Conservation (phyloP, 2,113 vertebrate species). For the Strix aluco region DNA sequence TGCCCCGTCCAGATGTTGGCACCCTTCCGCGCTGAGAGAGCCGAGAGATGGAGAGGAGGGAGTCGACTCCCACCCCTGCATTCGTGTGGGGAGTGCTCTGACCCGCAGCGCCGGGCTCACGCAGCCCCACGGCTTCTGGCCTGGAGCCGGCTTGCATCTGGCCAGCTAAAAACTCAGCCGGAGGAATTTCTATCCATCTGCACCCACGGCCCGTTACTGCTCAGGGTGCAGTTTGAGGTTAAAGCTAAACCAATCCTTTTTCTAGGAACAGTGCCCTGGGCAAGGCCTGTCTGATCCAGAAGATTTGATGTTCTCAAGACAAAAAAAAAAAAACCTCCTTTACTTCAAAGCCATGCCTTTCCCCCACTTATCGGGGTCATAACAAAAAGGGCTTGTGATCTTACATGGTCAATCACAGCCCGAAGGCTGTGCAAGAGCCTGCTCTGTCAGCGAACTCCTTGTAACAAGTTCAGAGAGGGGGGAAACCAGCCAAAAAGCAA, state of each 20-base stretch:
- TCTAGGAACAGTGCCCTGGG: slow-evolving; percentile 50
- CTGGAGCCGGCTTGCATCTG: neutral
- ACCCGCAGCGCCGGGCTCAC: fast-evolving
- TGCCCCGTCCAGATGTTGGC: neutral
- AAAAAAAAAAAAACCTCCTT: neutral
- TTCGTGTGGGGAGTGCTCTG: neutral
- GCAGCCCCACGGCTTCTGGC: neutral
- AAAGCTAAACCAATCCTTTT: slow-evolving; percentile 11
- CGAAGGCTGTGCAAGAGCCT: neutral
- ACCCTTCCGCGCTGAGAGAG: neutral
- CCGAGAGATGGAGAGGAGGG: fast-evolving
- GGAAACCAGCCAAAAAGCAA: neutral
- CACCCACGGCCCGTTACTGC: neutral
- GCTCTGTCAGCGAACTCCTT: neutral
- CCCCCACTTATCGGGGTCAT: neutral
- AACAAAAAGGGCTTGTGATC: neutral
- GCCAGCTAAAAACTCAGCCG: neutral
- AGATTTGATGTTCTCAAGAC: slow-evolving; percentile 6
- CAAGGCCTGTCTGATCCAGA: slow-evolving; percentile 27
- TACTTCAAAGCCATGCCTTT: neutral
- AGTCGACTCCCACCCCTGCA: fast-evolving
- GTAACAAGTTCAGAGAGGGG: neutral
- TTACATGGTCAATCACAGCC: neutral
- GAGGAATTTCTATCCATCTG: slow-evolving; percentile 1
- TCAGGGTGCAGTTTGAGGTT: slow-evolving; percentile 25